Percentiles rank a stretch among this genome's conserved stretches.
Evolutionary conservation across 2,797 vertebrate genomes (phyloP).

Genomic region (Meda fulgida): DNA sequence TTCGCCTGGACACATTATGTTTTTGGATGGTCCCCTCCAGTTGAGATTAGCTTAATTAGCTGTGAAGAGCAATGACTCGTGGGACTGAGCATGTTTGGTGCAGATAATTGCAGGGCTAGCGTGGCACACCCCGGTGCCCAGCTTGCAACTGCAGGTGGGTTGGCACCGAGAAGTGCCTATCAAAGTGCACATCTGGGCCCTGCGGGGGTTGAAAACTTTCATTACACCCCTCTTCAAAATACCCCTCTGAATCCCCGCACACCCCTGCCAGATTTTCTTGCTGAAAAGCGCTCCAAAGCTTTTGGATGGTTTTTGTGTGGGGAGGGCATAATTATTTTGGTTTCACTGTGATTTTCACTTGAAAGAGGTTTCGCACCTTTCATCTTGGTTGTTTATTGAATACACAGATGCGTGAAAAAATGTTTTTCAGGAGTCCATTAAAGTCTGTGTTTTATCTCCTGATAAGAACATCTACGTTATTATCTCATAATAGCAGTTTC

Average conservation of each 20-base stretch:
- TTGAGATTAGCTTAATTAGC: conserved; percentile 79
- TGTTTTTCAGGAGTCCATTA: conserved; percentile 50
- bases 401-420: conserved; percentile 38
- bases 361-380: conserved; percentile 51
- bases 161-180: conserved; percentile 70
- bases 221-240: conserved; percentile 71
- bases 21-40: conserved; percentile 71
- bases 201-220: conserved; percentile 68
- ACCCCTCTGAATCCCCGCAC: conserved; percentile 56
- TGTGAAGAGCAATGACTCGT: conserved; percentile 77
- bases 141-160: conserved; percentile 73
- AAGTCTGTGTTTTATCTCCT: conserved; percentile 52
- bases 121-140: conserved; percentile 67
- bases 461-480: conserved; percentile 54
- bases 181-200: conserved; percentile 74
- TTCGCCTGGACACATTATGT: conserved; percentile 67
- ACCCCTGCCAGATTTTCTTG: conserved; percentile 61
- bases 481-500: conserved; percentile 42
- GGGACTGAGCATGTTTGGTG: conserved; percentile 72
- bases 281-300: conserved; percentile 61
- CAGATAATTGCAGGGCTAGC: conserved; percentile 75
- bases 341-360: conserved; percentile 58
- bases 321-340: conserved; percentile 60
- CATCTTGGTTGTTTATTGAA: conserved; percentile 37
- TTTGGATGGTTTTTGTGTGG: conserved; percentile 49